phyloP scores from a whole-genome alignment of 2,113 vertebrate genomes.

The Scortum barcoo region DNA sequence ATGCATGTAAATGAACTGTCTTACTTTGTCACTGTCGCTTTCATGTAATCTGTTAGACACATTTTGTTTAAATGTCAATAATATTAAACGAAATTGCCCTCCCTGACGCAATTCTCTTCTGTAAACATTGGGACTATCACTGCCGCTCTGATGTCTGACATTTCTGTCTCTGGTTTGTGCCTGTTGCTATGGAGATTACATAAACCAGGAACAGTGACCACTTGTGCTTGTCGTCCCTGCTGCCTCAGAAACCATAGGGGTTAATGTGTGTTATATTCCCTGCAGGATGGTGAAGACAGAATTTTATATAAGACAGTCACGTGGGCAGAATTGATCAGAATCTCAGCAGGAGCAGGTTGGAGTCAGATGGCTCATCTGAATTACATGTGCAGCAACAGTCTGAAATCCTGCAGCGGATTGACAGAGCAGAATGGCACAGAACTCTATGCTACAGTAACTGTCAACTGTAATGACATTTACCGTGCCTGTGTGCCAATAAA shows the following conservation, averaged over 20 bases:
- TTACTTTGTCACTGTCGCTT: not conserved
- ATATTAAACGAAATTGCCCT: constrained; percentile 16
- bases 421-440: not conserved
- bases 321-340: not conserved
- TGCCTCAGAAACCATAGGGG: constrained; percentile 2
- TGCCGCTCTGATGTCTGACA: constrained; percentile 4
- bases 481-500: not conserved
- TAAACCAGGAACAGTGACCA: not conserved
- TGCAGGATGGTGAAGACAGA: not conserved
- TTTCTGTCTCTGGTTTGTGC: constrained; percentile 14
- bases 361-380: not conserved
- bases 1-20: constrained; percentile 13
- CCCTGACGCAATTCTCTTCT: constrained; percentile 11
- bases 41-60: not conserved
- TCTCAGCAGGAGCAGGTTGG: constrained; percentile 16
- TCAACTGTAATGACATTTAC: not conserved
- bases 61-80: constrained; percentile 11
- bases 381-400: not conserved
- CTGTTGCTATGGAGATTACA: constrained; percentile 37
- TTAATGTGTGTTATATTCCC: not conserved
- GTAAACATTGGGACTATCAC: not conserved
- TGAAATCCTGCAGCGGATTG: not conserved
- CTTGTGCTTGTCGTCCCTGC: not conserved
- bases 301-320: not conserved
- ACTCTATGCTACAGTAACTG: not conserved